Conservation (phyloP, 37 sponge, comb jelly and placozoan genomes). For the Agelas oroides region DNA sequence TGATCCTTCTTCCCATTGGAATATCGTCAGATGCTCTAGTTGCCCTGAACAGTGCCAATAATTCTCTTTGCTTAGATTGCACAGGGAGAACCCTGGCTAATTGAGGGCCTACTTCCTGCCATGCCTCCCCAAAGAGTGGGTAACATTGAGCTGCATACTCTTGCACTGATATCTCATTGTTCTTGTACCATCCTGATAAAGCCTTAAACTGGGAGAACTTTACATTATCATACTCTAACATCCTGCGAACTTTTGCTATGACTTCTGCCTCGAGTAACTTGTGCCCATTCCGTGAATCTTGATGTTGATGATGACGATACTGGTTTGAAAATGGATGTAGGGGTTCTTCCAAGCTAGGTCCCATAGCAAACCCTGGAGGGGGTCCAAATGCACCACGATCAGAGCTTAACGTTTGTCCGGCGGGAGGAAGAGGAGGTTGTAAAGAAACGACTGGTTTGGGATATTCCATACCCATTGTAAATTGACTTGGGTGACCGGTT, state of each 20-base stretch:
- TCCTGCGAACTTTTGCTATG: constrained; percentile 4
- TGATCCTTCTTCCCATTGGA: not conserved
- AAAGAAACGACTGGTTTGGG: too few species aligned
- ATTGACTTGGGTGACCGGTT: too few species aligned
- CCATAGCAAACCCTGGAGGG: not conserved
- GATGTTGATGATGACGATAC: not conserved
- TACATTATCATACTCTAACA: constrained; percentile 21
- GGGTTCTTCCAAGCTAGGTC: not conserved
- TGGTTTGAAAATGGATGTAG: not conserved
- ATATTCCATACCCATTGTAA: too few species aligned
- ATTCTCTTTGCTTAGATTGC: constrained; percentile 20
- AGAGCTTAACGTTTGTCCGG: too few species aligned
- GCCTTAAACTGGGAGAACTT: constrained; percentile 50
- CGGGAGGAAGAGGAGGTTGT: too few species aligned
- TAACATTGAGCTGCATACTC: constrained; percentile 41
- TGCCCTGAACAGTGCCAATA: not conserved
- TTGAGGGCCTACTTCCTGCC: constrained; percentile 37
- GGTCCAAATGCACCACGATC: too few species aligned
- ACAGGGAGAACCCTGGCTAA: constrained; percentile 30
- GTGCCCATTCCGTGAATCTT: too few species aligned
- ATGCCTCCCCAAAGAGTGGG: constrained; percentile 20
- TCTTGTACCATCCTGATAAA: constrained; percentile 47
- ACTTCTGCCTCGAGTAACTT: not conserved
- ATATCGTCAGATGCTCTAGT: not conserved
- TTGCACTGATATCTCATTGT: constrained; percentile 11